phyloP scores from a whole-genome alignment of 2,797 vertebrate species.

The Manis pentadactyla region DNA sequence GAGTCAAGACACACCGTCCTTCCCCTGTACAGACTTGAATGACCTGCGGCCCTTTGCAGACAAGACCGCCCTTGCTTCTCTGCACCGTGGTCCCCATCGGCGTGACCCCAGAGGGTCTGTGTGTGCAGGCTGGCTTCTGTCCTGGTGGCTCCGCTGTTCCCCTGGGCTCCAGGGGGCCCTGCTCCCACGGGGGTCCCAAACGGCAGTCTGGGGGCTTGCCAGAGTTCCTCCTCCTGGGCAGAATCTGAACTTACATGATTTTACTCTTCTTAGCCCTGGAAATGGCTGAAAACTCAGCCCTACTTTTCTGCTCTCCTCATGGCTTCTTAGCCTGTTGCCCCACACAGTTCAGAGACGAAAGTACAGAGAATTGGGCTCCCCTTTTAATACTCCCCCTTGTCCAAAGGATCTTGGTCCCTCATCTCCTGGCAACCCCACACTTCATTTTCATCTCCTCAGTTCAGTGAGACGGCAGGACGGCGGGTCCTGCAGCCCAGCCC shows the following conservation, averaged over 20 bases:
- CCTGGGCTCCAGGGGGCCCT: no score
- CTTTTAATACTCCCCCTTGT: not conserved
- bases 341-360: not conserved
- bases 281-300: rapidly evolving
- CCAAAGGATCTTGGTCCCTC: not conserved
- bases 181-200: rapidly evolving
- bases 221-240: not conserved
- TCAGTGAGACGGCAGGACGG: rapidly evolving
- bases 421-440: rapidly evolving
- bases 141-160: rapidly evolving
- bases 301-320: no score
- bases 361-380: rapidly evolving
- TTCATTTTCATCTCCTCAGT: not conserved
- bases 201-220: not conserved
- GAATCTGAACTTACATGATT: rapidly evolving
- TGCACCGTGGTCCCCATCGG: rapidly evolving
- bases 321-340: not conserved
- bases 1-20: rapidly evolving
- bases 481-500: rapidly evolving
- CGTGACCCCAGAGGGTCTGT: not conserved
- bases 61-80: rapidly evolving
- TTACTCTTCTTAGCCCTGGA: not conserved
- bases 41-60: rapidly evolving
- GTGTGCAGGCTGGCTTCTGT: rapidly evolving
- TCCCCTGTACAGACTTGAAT: rapidly evolving